Conservation (phyloP, 2,113 vertebrate species). For the Nothocercus nigrocapillus region DNA sequence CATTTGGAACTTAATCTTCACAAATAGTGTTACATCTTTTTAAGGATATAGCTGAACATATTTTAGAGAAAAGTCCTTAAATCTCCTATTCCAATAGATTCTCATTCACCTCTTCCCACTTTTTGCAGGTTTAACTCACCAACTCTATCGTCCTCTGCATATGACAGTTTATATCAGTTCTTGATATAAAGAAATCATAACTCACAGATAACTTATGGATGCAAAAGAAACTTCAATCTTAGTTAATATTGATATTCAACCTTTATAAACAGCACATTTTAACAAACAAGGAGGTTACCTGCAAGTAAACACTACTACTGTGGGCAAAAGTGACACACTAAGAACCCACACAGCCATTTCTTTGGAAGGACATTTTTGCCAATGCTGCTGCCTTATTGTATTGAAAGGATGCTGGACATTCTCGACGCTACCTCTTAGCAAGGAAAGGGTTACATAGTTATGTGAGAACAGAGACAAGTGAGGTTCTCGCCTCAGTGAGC, state of each 20-base stretch:
- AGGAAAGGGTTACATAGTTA: not conserved
- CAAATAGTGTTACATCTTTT: not conserved
- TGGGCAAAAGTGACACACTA: not conserved
- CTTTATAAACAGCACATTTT: not conserved
- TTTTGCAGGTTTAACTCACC: not conserved
- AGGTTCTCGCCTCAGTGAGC: not conserved
- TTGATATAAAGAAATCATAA: not conserved
- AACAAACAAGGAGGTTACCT: not conserved
- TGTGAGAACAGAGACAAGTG: not conserved
- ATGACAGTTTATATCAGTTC: not conserved
- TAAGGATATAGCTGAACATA: rapidly evolving
- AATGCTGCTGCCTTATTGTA: not conserved
- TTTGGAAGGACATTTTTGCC: not conserved
- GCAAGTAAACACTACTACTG: not conserved
- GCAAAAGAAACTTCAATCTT: not conserved
- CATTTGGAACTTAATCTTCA: not conserved
- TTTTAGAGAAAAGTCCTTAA: not conserved
- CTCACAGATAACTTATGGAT: not conserved
- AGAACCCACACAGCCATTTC: rapidly evolving
- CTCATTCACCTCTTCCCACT: not conserved
- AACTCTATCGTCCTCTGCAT: not conserved
- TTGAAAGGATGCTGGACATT: not conserved
- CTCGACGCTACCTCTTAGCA: not conserved
- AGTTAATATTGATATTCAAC: not conserved
- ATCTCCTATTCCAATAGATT: not conserved